Evolutionary conservation across 1,140 invertebrate species (phyloP).

Genomic region (Gryllus bimaculatus): DNA sequence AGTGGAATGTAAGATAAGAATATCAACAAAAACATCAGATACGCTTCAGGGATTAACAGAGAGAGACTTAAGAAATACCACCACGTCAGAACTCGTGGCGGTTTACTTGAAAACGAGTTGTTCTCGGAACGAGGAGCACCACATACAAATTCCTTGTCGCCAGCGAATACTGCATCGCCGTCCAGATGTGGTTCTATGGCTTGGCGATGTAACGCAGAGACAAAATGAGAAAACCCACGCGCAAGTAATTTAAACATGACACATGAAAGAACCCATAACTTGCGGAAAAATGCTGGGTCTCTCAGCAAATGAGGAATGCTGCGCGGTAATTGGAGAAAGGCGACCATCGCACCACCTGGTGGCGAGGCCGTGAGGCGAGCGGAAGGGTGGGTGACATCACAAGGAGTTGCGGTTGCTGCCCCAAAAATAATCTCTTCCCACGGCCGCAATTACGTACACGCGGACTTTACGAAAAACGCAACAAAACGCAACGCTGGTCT

Average conservation of each 20-base stretch:
- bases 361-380: too few relatives aligned
- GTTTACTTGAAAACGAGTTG: not conserved
- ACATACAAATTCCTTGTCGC: not conserved
- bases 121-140: not conserved
- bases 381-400: too few relatives aligned
- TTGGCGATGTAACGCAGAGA: not conserved
- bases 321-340: too few relatives aligned
- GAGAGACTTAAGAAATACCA: not conserved
- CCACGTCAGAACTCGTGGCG: not conserved
- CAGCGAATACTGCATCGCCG: not conserved
- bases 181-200: not conserved
- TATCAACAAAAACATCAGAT: not conserved
- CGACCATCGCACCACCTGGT: too few relatives aligned
- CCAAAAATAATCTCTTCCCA: too few relatives aligned
- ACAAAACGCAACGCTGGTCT: too few relatives aligned
- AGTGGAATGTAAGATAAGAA: not conserved
- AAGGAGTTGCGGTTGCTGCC: too few relatives aligned
- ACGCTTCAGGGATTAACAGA: not conserved
- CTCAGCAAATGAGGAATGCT: too few relatives aligned
- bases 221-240: not conserved
- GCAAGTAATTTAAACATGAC: not conserved
- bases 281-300: not conserved
- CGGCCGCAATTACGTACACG: too few relatives aligned
- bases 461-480: too few relatives aligned
- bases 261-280: not conserved